Evolutionary conservation across 2,797 vertebrate species (phyloP).

Genomic region (Petrocephalus schoutedeni): DNA sequence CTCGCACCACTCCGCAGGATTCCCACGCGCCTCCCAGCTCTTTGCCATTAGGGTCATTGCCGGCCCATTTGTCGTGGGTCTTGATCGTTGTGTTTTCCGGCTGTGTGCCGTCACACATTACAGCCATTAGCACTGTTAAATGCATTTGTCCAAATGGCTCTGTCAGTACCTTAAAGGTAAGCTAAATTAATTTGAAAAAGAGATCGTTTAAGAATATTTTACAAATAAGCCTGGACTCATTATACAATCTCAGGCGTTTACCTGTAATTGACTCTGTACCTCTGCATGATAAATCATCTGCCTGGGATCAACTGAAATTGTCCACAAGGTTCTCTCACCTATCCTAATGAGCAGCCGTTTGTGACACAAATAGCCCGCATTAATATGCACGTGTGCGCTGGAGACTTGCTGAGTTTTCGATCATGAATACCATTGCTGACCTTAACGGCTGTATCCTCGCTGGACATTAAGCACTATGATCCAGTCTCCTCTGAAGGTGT

Average conservation of each 20-base stretch:
- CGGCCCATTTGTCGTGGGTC: neutral
- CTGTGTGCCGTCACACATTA: neutral
- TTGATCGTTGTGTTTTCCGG: neutral
- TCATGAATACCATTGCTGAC: conserved; percentile 30
- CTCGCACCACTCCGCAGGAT: neutral
- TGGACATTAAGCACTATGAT: conserved; percentile 32
- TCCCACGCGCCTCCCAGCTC: neutral
- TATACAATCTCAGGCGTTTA: conserved; percentile 24
- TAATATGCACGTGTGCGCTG: neutral
- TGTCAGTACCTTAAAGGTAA: conserved; percentile 28
- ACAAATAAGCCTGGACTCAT: conserved; percentile 43
- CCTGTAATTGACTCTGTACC: neutral
- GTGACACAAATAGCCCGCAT: neutral
- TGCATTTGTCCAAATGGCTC: neutral
- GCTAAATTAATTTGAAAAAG: conserved; percentile 51
- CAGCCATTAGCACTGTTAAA: neutral
- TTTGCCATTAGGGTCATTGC: neutral
- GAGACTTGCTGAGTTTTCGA: conserved; percentile 29
- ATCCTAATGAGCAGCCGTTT: neutral
- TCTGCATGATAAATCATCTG: neutral
- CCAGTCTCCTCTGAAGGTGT: conserved; percentile 31
- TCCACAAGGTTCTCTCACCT: neutral
- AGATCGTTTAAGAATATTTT: conserved; percentile 36
- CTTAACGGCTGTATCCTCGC: conserved; percentile 29
- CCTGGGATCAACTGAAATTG: neutral